Evolutionary conservation across 1,140 invertebrate species (phyloP), one percentile per base, ranked within the genome.

Genomic region (Telenomus remus): DNA sequence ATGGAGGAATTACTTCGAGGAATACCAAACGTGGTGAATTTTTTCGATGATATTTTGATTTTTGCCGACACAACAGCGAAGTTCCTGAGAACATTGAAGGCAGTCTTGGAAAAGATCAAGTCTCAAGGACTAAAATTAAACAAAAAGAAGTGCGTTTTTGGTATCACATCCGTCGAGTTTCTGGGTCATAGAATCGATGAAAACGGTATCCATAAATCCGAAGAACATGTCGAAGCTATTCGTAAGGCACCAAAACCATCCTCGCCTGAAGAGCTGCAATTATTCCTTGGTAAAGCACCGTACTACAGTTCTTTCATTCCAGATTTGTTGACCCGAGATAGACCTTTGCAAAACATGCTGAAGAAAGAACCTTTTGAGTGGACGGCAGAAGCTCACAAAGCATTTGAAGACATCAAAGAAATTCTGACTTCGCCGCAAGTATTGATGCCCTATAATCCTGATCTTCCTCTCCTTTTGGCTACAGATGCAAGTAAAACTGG

Each of bases 401-500:
- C 68, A 1, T 70, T 55, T 33, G 16, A 19, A 0, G 56, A 64
- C 16, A 50, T 65, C 46, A 71, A 57, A 37, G 56, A 53, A 10
- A 16, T 49, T 12, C 15, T 66, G 16, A 69, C 57, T 33, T 71
- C 60, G 27, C 65, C 66, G 11, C 56, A 72, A 13, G 42, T 66
- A 4, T 44, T 60, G 4, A 73, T 65, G 47, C 53, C 39, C 1
- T 59, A 57, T 12, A 80, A 88, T 55, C 78, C 84, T 15, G 33
- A 65, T 49, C 9, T 73, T 37, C 42, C 80, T 8, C 47, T 89
- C 1, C 49, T 83, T 6, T 44, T 89, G 7, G 79, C 81, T 8
- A 82, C 80, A n/a, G 88, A 89, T 73, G 85, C 88, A 0, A 84
- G 80, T 9, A 47, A 81, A 1, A 79, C 79, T 55, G 87, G 85